Conservation (phyloP, 2,888 invertebrate genomes). For the Nectonema munidae region DNA sequence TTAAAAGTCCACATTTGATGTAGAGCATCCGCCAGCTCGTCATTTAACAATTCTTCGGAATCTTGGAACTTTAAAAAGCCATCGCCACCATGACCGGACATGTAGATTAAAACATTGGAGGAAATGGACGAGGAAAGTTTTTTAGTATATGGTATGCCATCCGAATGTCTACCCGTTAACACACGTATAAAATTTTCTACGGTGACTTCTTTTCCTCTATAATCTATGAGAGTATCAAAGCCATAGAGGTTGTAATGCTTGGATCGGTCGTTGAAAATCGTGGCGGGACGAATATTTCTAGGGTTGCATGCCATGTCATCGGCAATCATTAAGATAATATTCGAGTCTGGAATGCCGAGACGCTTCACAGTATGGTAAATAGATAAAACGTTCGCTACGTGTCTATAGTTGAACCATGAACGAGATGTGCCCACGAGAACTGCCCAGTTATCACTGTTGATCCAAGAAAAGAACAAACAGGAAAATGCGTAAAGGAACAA, state of each 20-base stretch:
- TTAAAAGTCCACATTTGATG: constrained; percentile 64
- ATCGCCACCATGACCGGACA: constrained; percentile 87
- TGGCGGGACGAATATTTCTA: constrained; percentile 63
- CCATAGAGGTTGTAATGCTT: constrained; percentile 95
- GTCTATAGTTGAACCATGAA: constrained; percentile 98
- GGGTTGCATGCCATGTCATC: constrained; percentile 99
- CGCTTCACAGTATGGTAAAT: constrained; percentile 89
- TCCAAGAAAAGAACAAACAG: too few species aligned
- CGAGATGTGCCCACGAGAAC: constrained; percentile 86
- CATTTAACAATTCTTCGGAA: constrained; percentile 86
- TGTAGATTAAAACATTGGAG: constrained; percentile 72
- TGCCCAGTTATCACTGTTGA: constrained; percentile 99
- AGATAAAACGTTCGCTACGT: constrained; percentile 89
- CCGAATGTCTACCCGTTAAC: constrained; percentile 58
- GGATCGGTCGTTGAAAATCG: constrained; percentile 84
- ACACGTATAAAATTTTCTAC: constrained; percentile 91
- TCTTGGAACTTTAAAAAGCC: constrained; percentile 97
- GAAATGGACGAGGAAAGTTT: constrained; percentile 72
- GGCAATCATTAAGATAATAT: constrained; percentile 93
- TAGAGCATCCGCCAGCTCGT: constrained; percentile 83
- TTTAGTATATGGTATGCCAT: constrained; percentile 71
- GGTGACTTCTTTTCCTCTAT: constrained; percentile 58
- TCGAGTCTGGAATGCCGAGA: constrained; percentile 81
- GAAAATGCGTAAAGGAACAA: too few species aligned
- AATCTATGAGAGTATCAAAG: constrained; percentile 94